phyloP scores from a whole-genome alignment of 1,140 invertebrate genomes.

The Tachypleus tridentatus region DNA sequence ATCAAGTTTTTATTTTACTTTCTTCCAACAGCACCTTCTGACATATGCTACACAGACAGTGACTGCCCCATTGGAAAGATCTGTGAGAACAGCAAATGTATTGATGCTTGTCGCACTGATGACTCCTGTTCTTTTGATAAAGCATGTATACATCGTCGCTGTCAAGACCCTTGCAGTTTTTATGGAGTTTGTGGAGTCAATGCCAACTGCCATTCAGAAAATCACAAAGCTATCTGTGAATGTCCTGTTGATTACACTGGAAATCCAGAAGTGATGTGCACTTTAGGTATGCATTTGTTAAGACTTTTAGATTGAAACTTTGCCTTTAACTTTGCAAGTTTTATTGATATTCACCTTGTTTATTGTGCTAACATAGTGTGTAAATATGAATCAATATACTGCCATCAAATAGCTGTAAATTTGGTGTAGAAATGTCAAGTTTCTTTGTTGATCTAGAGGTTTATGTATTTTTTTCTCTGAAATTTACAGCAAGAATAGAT shows the following conservation, averaged over 20 bases:
- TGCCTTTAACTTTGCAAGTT: too few species aligned
- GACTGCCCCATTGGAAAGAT: conserved; percentile 52
- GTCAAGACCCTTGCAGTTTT: conserved; percentile 58
- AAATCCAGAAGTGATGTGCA: conserved; percentile 25
- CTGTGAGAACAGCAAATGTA: conserved; percentile 26
- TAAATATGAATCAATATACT: too few species aligned
- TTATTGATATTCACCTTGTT: too few species aligned
- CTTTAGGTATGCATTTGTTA: conserved; percentile 7
- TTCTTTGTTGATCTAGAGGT: too few species aligned
- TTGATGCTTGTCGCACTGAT: conserved; percentile 60
- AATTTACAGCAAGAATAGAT: background rate
- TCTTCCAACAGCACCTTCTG: conserved; percentile 14
- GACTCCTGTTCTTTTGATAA: conserved; percentile 79
- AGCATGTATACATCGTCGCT: conserved; percentile 72
- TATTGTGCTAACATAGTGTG: too few species aligned
- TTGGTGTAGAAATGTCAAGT: too few species aligned
- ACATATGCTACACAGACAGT: conserved; percentile 47
- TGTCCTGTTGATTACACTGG: conserved; percentile 49
- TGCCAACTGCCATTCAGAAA: conserved; percentile 58
- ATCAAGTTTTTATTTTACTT: background rate
- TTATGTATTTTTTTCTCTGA: too few species aligned
- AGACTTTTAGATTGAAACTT: too few species aligned
- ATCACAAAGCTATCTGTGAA: conserved; percentile 58
- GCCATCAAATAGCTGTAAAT: too few species aligned
- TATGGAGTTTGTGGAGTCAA: conserved; percentile 60